Evolutionary conservation across 2,113 vertebrate genomes (phyloP), one percentile per base, ranked within the genome.

Genomic region (Cynoglossus semilaevis): DNA sequence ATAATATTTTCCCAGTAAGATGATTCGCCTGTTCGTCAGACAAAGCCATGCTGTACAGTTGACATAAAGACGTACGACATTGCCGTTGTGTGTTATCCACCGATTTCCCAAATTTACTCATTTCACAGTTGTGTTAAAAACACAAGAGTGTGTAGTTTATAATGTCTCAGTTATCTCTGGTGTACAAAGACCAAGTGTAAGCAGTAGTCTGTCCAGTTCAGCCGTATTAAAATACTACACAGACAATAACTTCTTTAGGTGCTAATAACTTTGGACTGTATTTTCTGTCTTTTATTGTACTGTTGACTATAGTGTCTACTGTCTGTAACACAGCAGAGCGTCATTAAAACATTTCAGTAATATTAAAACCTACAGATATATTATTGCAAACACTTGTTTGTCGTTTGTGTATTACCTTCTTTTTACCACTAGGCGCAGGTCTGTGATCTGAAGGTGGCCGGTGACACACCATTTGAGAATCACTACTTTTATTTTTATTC

Each of bases 251-350:
- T 77, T 88, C 85, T 91, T 88, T 88, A 83, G 90, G 89, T 90
- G 89, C 89, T 90, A 91, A 80, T 84, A 87, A 87, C 80, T 85
- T 87, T 80, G 87, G 80, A 83, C 81, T 88, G 87, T 91, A 86
- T 87, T 85, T 87, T 86, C 70, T 87, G 88, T 88, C 86, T 88
- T 88, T 86, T 81, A 86, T 85, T 85, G 87, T 90, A 88, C 79
- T 88, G 88, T 81, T 78, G 79, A 83, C 84, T 79, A 29, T 29
- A 67, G 83, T 88, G 84, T 88, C 87, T 86, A 84, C 77, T 79
- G 80, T 88, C 85, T 92, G 90, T 90, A 89, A 88, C 82, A 88
- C 76, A 85, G 58, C 73, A 81, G 76, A 84, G 70, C 83, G 62
- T 87, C 81, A 86, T 79, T 18, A 74, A 67, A 85, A 79, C 29